Evolutionary conservation across 1,140 invertebrate genomes (phyloP), one percentile per base, ranked within the genome.

Genomic region (Heterodera carotae): DNA sequence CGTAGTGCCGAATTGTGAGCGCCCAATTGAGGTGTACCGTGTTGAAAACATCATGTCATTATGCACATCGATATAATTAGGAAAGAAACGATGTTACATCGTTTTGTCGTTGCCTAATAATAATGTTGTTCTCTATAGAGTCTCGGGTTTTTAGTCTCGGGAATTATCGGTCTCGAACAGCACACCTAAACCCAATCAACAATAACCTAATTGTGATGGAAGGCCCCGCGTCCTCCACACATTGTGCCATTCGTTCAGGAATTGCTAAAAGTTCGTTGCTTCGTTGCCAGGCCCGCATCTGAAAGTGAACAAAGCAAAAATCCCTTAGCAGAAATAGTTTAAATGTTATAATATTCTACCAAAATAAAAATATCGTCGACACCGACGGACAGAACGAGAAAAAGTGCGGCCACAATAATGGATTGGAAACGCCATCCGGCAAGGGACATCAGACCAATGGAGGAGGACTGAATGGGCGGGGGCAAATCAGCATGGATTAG

Each of bases 131-230:
- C n/a, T n/a, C n/a, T n/a, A n/a, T n/a, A n/a, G n/a, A n/a, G n/a
- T n/a, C n/a, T n/a, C n/a, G n/a, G n/a, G n/a, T n/a, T n/a, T n/a
- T n/a, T n/a, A n/a, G n/a, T n/a, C n/a, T n/a, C n/a, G n/a, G n/a
- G n/a, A 48, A 70, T 29, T 15, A 34, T 31, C 27, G 6, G 71
- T 71, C 1, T 72, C 22, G 27, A 48, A 71, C 56, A 27, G n/a
- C n/a, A 27, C 31, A 75, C 67, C 18, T 33, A 31, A n/a, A n/a
- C n/a, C 29, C 10, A 34, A 72, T 48, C 33, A 33, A 76, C 15
- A 27, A 8, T 18, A 2, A 96, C 2, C 95, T 98, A 77, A 98
- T 97, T 33, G 95, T 97, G 70, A 98, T 96, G 4, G 94, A 97
- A 15, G 97, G 94, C 0, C 95, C 95, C 27, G 95, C 94, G 87